These are phyloP conservation scores for Sylvietta virens DNA, from an alignment of 2,113 vertebrate genomes.

Conservation along the genomic window DNA sequence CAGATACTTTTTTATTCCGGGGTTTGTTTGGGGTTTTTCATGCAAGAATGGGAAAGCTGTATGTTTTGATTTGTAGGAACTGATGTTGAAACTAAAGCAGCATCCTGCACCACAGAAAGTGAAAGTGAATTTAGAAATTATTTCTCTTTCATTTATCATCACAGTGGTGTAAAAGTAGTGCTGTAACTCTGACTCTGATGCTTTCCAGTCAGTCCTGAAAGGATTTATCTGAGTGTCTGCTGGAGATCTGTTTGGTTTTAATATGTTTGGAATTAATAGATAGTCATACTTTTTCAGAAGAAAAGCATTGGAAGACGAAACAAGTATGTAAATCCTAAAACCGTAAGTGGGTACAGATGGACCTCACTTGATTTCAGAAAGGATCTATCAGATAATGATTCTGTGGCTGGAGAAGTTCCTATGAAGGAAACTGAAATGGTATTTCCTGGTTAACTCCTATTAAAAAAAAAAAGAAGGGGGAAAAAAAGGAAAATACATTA, in stretches of 20 bases:
- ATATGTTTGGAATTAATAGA: not conserved
- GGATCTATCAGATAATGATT: slow-evolving; percentile 7
- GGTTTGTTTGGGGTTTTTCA: not conserved
- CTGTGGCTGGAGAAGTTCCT: not conserved
- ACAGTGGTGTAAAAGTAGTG: slow-evolving; percentile 12
- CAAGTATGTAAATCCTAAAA: slow-evolving; percentile 10
- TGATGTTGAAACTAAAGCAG: not conserved
- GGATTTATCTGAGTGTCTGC: not conserved
- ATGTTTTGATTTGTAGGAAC: not conserved
- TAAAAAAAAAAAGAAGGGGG: not conserved
- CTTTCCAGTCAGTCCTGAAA: slow-evolving; percentile 49
- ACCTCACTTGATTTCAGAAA: slow-evolving; percentile 9
- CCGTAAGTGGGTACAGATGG: slow-evolving; percentile 18
- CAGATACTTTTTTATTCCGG: not conserved
- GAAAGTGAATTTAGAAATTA: slow-evolving; percentile 49
- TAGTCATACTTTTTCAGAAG: not conserved
- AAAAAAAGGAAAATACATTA: not conserved
- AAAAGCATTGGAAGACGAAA: slow-evolving; percentile 1
- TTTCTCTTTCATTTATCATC: slow-evolving; percentile 59
- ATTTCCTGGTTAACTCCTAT: not conserved
- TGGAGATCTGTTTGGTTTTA: slow-evolving; percentile 4
- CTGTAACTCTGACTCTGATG: not conserved
- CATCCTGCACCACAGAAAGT: not conserved
- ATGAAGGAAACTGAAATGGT: not conserved
- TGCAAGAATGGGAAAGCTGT: not conserved